Base-by-base conservation (phyloP, 2,888 invertebrate genomes). In the Lasioglossum marginatum region DNA sequence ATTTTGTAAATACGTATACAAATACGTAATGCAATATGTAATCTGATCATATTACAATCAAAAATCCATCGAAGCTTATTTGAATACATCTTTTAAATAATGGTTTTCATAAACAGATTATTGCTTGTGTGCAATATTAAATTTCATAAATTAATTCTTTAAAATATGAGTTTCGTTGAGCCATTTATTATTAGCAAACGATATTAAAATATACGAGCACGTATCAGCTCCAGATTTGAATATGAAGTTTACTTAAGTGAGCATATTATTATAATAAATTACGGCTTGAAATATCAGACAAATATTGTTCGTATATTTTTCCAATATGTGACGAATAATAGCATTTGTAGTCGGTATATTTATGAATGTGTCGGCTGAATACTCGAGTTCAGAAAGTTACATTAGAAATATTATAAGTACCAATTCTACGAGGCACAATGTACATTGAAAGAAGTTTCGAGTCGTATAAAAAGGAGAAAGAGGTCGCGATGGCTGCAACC, bases 401-500 rank as follows among this genome's bases (percentile, higher is more conserved):
- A 12, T 31, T 48, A 6, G 40, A 73, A 77, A 34, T 70, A 40
- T 70, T 70, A 10, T 31, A 66, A 77, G 52, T 73, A 45, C 37
- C 66, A 52, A 80, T 80, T 40, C 57, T 73, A 40, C 27, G 37
- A 19, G 23, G 52, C 43, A 40, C 43, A 72, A n/a, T 43, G 72
- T 12, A 16, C 45, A 60, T 78, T 48, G 48, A 60, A 74, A 83
- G 73, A 79, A 79, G 52, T 76, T 75, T 83, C 75, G 63, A 45
- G 57, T 68, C 31, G 71, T 23, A 45, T 76, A 72, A 79, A 76
- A 79, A 71, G 66, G 63, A 60, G 43, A 83, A 79, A 43, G 79
- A 85, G 79, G 84, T 83, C 79, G 84, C 66, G 57, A 63, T 72
- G 84, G 72, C 60, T 79, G 72, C 71, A 48, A 85, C 79, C 75